Percentiles rank a stretch among this genome's conserved stretches.
Conservation (phyloP, 2,888 invertebrate genomes). For the Pristionchus maxplancki region DNA sequence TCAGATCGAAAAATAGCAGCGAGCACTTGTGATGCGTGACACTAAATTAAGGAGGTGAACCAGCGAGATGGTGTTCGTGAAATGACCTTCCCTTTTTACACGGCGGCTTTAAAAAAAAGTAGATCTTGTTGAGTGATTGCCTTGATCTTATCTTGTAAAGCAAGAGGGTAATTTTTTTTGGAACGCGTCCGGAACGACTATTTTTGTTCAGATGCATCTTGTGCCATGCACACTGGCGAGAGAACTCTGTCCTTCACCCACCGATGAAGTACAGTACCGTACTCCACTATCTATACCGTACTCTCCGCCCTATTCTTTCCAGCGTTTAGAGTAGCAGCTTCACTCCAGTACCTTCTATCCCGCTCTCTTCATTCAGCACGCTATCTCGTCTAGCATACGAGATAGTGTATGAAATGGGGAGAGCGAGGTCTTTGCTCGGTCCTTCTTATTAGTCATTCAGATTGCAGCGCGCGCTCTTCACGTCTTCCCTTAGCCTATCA, state of each 20-base stretch:
- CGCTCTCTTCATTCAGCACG: not conserved
- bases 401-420: not conserved
- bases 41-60: no score
- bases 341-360: not conserved
- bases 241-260: not conserved
- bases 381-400: not conserved
- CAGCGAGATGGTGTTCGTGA: no score
- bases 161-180: no score
- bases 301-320: not conserved
- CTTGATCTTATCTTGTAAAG: no score
- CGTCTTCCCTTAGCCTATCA: not conserved
- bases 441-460: not conserved
- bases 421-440: not conserved
- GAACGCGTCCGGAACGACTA: not conserved
- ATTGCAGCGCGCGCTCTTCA: not conserved
- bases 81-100: no score
- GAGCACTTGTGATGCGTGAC: no score
- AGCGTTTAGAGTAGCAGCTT: not conserved
- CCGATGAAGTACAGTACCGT: not conserved
- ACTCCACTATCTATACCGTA: not conserved
- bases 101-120: no score
- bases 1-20: no score
- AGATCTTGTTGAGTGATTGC: no score
- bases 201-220: not conserved
- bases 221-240: not conserved